Conservation (phyloP, 1,140 invertebrate genomes). For the Doryteuthis pealeii region DNA sequence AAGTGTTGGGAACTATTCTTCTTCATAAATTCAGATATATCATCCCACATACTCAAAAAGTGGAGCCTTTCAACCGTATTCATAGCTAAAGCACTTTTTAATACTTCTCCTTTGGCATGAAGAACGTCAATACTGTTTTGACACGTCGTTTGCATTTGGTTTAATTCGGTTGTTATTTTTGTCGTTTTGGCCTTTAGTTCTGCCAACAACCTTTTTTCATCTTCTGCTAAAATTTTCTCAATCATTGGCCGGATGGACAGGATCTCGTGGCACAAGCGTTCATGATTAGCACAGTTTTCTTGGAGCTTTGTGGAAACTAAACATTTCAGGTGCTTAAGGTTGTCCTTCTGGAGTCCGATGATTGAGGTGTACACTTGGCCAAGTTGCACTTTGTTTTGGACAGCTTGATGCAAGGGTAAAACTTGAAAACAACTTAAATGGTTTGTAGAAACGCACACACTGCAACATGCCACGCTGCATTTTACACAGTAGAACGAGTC, state of each 20-base stretch:
- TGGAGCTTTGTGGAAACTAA: background rate
- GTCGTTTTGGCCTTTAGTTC: background rate
- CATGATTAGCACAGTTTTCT: background rate
- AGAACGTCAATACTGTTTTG: background rate
- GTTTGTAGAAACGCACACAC: background rate
- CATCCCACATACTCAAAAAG: background rate
- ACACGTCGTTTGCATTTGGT: background rate
- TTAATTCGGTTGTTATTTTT: background rate
- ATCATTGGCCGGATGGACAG: background rate
- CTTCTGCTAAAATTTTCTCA: background rate
- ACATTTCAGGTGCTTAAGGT: background rate
- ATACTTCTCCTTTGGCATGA: background rate
- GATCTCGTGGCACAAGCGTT: background rate
- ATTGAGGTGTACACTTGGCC: background rate
- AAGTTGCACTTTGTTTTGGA: background rate
- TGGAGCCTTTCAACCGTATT: background rate
- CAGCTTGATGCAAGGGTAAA: background rate
- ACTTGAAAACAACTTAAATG: background rate
- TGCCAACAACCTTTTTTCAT: background rate
- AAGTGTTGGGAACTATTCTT: background rate
- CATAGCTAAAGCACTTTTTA: background rate
- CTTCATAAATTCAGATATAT: background rate
- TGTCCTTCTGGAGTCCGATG: slow-evolving; percentile 3
- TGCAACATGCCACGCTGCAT: background rate
- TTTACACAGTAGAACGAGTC: background rate